phyloP scores from a whole-genome alignment of 2,113 vertebrate genomes.

The Rhinogobius similis region DNA sequence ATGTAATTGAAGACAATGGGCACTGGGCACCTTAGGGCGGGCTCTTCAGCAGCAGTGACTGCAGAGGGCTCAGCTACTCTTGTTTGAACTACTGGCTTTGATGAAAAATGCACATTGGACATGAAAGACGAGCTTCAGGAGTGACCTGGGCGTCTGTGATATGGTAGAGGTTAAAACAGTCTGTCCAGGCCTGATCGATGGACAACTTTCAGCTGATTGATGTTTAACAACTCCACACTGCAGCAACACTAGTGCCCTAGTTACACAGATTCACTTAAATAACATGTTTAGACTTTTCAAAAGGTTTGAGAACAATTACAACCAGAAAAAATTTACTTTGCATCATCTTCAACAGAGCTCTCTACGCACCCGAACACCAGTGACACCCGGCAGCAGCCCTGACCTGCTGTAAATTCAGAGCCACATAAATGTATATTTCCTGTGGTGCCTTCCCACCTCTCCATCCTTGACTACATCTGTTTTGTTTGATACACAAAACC shows the following conservation, averaged over 20 bases:
- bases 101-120: conserved; percentile 60
- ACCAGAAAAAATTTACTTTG: background rate
- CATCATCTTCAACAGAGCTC: conserved; percentile 35
- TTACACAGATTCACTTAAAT: conserved; percentile 50
- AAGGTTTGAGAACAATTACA: background rate
- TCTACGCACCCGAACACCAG: conserved; percentile 12
- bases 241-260: conserved; percentile 59
- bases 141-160: conserved; percentile 46
- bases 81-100: conserved; percentile 15
- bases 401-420: conserved; percentile 77
- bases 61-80: conserved; percentile 26
- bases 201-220: conserved; percentile 66
- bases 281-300: conserved; percentile 11
- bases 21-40: conserved; percentile 19
- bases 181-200: conserved; percentile 58
- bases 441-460: conserved; percentile 81
- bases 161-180: conserved; percentile 17
- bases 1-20: conserved; percentile 26
- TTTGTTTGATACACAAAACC: conserved; percentile 93
- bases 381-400: conserved; percentile 34
- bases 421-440: conserved; percentile 87
- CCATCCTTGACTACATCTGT: conserved; percentile 95
- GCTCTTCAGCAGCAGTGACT: conserved; percentile 18
- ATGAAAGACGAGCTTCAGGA: conserved; percentile 43
- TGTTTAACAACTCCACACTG: conserved; percentile 53